These are phyloP conservation scores for Novumbra hubbsi DNA, from an alignment of 2,797 vertebrate genomes.

Conservation along the genomic window DNA sequence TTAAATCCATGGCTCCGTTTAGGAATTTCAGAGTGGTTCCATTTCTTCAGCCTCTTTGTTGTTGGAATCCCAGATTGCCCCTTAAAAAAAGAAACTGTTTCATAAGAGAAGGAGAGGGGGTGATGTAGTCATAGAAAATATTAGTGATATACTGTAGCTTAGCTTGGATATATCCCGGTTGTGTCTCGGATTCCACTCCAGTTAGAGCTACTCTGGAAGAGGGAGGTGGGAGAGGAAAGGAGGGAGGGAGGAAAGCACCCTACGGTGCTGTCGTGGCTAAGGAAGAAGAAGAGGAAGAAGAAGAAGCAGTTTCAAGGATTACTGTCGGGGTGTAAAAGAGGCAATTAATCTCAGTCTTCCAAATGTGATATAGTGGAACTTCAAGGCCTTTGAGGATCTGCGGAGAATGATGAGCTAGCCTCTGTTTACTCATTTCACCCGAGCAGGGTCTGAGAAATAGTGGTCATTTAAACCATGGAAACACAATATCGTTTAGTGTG, in stretches of 20 bases:
- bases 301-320: conserved; percentile 75
- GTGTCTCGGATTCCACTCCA: conserved; percentile 26
- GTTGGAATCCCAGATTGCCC: too few species aligned
- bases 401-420: conserved; percentile 65
- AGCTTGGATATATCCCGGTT: conserved; percentile 30
- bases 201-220: not conserved
- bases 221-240: not conserved
- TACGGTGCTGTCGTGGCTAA: not conserved
- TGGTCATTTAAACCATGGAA: not conserved
- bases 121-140: conserved; percentile 37
- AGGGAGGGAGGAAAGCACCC: not conserved
- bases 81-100: not conserved
- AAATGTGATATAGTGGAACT: conserved; percentile 68
- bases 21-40: too few species aligned
- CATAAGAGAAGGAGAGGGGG: not conserved
- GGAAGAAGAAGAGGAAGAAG: conserved; percentile 18
- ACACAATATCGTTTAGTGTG: too few species aligned
- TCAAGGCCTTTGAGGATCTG: conserved; percentile 68
- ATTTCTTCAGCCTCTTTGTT: too few species aligned
- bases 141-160: conserved; percentile 41
- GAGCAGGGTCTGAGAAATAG: conserved; percentile 1
- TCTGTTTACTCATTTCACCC: conserved; percentile 66
- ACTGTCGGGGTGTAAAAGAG: conserved; percentile 73
- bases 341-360: conserved; percentile 76
- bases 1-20: too few species aligned